Percentiles rank a stretch among this genome's conserved stretches.
These are phyloP conservation scores for Halisarca cf. caerulea DNA, from an alignment of 37 sponge, comb jelly and placozoan species.

Conservation along the genomic window DNA sequence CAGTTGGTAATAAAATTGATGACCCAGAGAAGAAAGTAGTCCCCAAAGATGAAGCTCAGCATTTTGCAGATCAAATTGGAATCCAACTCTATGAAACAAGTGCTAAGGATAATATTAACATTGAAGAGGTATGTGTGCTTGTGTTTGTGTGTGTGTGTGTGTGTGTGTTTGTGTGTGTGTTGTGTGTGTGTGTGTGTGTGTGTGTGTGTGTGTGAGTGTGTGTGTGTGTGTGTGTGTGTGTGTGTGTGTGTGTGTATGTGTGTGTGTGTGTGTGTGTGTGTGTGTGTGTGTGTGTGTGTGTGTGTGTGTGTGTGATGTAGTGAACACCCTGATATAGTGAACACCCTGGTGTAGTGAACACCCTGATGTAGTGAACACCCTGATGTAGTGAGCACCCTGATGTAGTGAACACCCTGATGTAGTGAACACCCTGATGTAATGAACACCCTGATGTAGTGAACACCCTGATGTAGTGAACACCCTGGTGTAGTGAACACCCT, in stretches of 20 bases:
- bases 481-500: too few species aligned
- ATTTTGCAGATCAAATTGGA: constrained; percentile 92
- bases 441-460: too few species aligned
- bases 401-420: too few species aligned
- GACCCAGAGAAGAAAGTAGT: constrained; percentile 92
- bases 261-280: background rate
- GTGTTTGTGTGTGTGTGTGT: background rate
- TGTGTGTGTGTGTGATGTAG: background rate
- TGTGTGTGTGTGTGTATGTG: background rate
- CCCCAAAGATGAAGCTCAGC: constrained; percentile 80
- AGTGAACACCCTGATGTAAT: too few species aligned
- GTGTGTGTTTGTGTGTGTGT: background rate
- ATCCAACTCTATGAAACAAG: constrained; percentile 93
- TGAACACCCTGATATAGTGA: too few species aligned
- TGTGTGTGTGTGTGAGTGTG: too few species aligned
- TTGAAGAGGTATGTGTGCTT: constrained; percentile 85
- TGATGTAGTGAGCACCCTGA: too few species aligned
- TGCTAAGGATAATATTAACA: constrained; percentile 97
- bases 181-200: background rate
- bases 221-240: background rate
- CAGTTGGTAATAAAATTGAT: constrained; percentile 99
- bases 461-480: too few species aligned
- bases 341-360: too few species aligned
- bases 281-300: background rate
- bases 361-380: too few species aligned